Conservation (phyloP, 1,140 invertebrate species). For the Acyrthosiphon pisum region DNA sequence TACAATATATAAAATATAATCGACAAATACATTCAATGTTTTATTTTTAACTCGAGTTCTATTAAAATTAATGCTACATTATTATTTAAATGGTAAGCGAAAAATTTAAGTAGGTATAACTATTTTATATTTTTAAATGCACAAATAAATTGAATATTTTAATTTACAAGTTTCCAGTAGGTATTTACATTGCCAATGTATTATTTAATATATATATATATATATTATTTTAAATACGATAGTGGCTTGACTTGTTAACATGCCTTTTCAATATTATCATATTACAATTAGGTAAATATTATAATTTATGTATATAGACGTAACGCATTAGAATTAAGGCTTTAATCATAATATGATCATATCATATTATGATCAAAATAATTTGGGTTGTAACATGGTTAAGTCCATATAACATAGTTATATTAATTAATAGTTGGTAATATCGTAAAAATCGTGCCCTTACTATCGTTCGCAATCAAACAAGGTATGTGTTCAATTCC, state of each 20-base stretch:
- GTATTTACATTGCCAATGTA: background rate
- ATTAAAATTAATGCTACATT: background rate
- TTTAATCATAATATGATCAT: no score
- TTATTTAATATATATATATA: background rate
- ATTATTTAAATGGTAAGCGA: background rate
- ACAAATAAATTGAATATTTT: background rate
- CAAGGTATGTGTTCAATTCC: constrained; percentile 57
- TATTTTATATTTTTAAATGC: background rate
- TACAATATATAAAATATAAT: background rate
- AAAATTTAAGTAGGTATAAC: background rate
- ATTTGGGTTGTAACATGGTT: background rate
- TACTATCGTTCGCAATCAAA: constrained; percentile 50
- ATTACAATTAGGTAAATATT: background rate
- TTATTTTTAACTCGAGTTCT: background rate
- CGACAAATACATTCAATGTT: background rate
- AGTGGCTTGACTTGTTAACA: background rate
- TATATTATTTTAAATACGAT: no score
- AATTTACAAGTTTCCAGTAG: background rate
- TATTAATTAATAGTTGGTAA: background rate
- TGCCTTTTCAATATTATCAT: background rate
- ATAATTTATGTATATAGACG: no score
- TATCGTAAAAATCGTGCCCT: background rate
- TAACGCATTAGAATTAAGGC: background rate
- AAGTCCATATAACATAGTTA: background rate
- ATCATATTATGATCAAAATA: no score